Conservation (phyloP, 2,888 invertebrate genomes). For the Melieria picta region DNA sequence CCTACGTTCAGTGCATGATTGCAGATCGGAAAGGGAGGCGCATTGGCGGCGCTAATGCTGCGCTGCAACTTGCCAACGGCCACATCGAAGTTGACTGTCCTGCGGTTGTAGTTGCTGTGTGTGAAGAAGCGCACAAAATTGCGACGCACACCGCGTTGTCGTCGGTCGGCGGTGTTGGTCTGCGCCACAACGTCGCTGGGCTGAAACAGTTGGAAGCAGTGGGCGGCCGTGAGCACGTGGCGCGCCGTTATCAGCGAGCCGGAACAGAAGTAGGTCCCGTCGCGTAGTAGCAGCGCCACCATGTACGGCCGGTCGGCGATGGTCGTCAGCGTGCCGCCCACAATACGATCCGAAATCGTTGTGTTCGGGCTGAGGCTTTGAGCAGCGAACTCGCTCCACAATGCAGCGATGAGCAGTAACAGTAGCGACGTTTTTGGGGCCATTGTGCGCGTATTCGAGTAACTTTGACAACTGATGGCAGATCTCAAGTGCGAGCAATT, state of each 20-base stretch:
- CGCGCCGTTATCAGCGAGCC: background rate
- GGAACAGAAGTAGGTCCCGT: background rate
- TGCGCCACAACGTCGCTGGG: background rate
- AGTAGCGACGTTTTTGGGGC: background rate
- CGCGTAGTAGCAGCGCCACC: background rate
- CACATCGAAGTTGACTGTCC: background rate
- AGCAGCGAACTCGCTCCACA: background rate
- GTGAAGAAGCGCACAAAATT: background rate
- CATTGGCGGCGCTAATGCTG: background rate
- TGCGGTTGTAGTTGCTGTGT: background rate
- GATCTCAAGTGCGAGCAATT: too few species aligned
- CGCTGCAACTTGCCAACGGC: background rate
- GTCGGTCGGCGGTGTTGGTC: background rate
- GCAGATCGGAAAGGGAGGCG: background rate
- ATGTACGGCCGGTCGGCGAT: background rate
- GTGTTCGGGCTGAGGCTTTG: background rate
- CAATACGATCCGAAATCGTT: background rate
- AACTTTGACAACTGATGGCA: too few species aligned
- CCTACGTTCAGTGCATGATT: background rate
- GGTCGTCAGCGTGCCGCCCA: background rate
- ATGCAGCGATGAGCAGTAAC: background rate
- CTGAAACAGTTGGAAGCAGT: background rate
- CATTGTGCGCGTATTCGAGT: too few species aligned
- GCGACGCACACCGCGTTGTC: background rate
- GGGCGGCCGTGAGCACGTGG: slow-evolving; percentile 13